Percentiles rank a stretch among this genome's conserved stretches.
Conservation (phyloP, 1,140 invertebrate species). For the Cyrtorhinus lividipennis region DNA sequence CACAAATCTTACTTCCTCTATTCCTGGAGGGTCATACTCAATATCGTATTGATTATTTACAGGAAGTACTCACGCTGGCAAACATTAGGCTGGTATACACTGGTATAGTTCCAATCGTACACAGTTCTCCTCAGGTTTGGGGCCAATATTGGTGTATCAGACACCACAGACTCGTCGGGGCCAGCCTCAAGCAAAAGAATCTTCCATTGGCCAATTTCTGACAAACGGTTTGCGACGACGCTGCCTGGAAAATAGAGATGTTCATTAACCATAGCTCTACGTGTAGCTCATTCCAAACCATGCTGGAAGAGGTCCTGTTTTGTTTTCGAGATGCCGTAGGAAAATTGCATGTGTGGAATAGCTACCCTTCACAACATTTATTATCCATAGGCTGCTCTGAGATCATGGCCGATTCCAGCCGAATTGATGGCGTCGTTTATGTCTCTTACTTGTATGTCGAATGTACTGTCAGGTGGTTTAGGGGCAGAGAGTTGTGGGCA, state of each 20-base stretch:
- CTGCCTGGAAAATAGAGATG: neutral
- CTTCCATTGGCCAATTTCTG: slow-evolving; percentile 5
- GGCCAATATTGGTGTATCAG: slow-evolving; percentile 1
- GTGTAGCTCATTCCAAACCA: too few species aligned
- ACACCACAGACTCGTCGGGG: slow-evolving; percentile 1
- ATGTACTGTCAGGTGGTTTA: too few species aligned
- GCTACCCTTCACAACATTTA: too few species aligned
- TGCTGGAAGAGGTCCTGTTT: too few species aligned
- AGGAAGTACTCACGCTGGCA: slow-evolving; percentile 11
- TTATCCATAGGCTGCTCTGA: too few species aligned
- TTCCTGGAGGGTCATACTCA: neutral
- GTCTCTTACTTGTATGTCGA: too few species aligned
- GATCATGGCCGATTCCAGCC: too few species aligned
- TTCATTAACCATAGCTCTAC: too few species aligned
- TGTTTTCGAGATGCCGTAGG: too few species aligned
- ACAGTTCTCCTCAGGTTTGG: slow-evolving; percentile 1
- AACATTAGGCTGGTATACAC: slow-evolving; percentile 10
- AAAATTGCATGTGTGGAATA: too few species aligned
- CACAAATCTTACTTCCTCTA: neutral
- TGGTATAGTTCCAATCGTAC: slow-evolving; percentile 18
- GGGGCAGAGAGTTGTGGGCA: too few species aligned
- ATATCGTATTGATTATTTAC: neutral
- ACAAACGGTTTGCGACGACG: slow-evolving; percentile 12
- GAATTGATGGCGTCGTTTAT: too few species aligned
- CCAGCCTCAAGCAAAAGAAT: slow-evolving; percentile 13